Evolutionary conservation across 2,888 invertebrate species (phyloP).

Genomic region (Cyrtodaria siliqua): DNA sequence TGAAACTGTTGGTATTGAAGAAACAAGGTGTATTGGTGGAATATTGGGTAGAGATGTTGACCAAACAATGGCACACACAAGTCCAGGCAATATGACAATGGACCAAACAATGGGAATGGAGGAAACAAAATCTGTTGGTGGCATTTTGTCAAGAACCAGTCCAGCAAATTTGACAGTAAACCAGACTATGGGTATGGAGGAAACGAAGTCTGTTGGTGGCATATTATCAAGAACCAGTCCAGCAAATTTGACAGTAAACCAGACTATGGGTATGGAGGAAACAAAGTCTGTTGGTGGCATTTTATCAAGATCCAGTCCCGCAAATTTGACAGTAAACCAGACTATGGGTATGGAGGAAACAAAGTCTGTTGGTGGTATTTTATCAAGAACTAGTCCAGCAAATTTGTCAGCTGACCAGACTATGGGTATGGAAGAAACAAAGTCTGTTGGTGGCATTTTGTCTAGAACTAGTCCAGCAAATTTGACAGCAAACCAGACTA

Average conservation of each 20-base stretch:
- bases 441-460: slow-evolving; percentile 7
- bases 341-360: neutral
- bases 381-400: neutral
- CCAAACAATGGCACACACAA: neutral
- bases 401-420: neutral
- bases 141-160: neutral
- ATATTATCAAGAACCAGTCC: neutral
- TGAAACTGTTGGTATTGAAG: slow-evolving; percentile 26
- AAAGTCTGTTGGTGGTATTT: neutral
- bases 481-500: neutral
- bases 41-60: slow-evolving; percentile 6
- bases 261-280: neutral
- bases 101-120: neutral
- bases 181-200: neutral
- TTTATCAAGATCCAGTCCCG: neutral
- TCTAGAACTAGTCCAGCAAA: neutral
- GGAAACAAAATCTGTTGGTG: neutral
- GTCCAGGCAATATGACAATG: no score
- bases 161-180: neutral
- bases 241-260: neutral
- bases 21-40: slow-evolving; percentile 37
- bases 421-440: slow-evolving; percentile 25
- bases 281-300: no score
- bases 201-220: no score
- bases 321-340: neutral